These are phyloP conservation scores for chimpanzee (Pan troglodytes) DNA, from an alignment of 2,113 vertebrate genomes.

Conservation along the genomic window DNA sequence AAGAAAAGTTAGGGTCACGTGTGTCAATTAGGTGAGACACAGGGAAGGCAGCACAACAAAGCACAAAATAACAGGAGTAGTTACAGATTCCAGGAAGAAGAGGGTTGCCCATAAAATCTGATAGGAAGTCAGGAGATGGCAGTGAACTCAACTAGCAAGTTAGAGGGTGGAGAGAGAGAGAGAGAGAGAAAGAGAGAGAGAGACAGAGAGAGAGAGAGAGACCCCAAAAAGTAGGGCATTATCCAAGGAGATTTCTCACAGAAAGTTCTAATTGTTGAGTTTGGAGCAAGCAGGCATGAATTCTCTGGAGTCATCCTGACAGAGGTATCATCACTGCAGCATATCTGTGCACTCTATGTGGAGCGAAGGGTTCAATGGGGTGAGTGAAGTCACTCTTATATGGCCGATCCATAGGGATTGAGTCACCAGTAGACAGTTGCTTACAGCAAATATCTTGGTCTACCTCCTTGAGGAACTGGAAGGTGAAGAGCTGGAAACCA, in stretches of 20 bases:
- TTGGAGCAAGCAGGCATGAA: neutral
- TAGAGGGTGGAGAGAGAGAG: too few relatives aligned
- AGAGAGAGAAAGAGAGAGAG: neutral
- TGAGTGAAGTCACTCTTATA: too few relatives aligned
- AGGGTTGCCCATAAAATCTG: neutral
- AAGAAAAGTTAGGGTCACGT: neutral
- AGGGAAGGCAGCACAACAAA: neutral
- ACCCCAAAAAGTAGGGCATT: neutral
- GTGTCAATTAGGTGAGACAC: neutral
- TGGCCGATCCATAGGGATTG: neutral
- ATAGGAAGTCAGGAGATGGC: neutral
- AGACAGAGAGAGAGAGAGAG: neutral
- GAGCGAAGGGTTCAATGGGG: neutral
- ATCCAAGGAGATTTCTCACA: neutral
- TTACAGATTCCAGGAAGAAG: neutral
- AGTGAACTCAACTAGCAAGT: neutral
- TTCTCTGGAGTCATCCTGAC: neutral
- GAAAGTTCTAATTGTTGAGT: neutral
- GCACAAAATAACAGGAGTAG: neutral
- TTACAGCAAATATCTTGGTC: neutral
- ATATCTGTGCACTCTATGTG: neutral
- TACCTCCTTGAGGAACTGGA: neutral
- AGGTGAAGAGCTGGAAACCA: neutral
- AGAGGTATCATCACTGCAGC: too few relatives aligned
- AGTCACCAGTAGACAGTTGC: neutral